Base-by-base conservation (phyloP, 2,797 vertebrate genomes). In the Melanogrammus aeglefinus region DNA sequence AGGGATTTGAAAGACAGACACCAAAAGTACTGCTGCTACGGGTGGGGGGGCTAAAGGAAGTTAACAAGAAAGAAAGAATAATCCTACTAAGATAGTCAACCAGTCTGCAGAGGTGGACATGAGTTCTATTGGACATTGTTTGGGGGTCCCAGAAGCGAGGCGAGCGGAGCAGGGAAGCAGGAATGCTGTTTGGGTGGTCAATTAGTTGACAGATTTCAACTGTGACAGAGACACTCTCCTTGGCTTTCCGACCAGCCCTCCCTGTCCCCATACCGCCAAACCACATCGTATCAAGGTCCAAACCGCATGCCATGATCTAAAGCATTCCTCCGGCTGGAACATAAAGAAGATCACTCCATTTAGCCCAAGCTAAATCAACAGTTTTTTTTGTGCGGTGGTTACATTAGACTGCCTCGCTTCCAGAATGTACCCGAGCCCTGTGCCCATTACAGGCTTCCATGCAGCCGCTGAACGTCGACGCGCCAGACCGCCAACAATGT, bases 191-290 rank as follows among this genome's bases (percentile, higher is more conserved):
- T 80, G 91, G 92, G 93, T 94, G 93, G 93, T 92, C 94, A 94
- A 87, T 92, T 88, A 90, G 86, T 92, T 93, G 90, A 91, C 90
- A 93, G 84, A 89, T 89, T 90, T 94, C 91, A 92, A 86, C 91
- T 92, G 90, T 88, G 91, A 92, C 88, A 87, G 87, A 87, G 80
- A 63, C 57, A 63, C 57, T 86, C 82, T 88, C 83, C 83, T 84
- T 76, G 24, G 78, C 79, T 77, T 63, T 72, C 77, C 41, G n/a
- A 70, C 80, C 82, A 82, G 76, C 87, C 78, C 77, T 79, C 84
- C 81, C 83, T 73, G 71, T 81, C 86, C 82, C 81, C 86, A 79
- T 83, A 63, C 74, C 79, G 86, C 88, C 79, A 88, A 86, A 92
- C 92, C 90, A 89, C 91, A 91, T 90, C 88, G 85, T 86, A 91